Base-by-base conservation (phyloP, 2,797 vertebrate genomes). In the Austrolebias charrua region DNA sequence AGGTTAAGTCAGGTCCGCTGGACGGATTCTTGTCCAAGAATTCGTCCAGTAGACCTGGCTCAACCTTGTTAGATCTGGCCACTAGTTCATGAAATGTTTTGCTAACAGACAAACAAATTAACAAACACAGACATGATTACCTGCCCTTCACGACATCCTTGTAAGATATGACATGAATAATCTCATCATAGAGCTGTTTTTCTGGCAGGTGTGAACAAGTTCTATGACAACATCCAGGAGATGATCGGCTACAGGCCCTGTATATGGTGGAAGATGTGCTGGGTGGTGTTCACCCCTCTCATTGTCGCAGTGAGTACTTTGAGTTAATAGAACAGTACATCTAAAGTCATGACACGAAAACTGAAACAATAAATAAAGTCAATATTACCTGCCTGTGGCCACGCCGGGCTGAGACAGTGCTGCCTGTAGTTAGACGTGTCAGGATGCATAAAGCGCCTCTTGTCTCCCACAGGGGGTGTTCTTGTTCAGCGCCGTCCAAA, bases 211-310 rank as follows among this genome's bases (percentile, higher is more conserved):
- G 96, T 97, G 81, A 95, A 99, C 86, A 95, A 95, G 81, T 99
- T 99, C 91, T 98, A 98, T 63, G 95, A 97, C 87, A 99, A 98
- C 86, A 99, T 99, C 80, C 89, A 98, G 84, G 97, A 99, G 92
- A 99, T 99, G 97, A 95, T 98, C 74, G 97, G 97, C 84, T 96
- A 97, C 92, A 95, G 88, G 88, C 97, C 97, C 20, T 98, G 97
- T 83, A 80, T 98, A 84, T 99, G 97, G 97, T 99, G 95, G 95
- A 99, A 98, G 80, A 76, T 99, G 83, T 99, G 97, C 91, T 99
- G 97, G 97, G 94, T 96, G 12, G 93, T 95, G 87, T 98, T 99
- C 89, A 99, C 97, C 73, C 97, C 97, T 70, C 93, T 98, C 84
- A 93, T 98, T 13, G 97, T 99, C 47, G 97, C 86, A 78, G 97